Evolutionary conservation across 2,113 vertebrate genomes (phyloP).

Genomic region (Neotoma lepida): DNA sequence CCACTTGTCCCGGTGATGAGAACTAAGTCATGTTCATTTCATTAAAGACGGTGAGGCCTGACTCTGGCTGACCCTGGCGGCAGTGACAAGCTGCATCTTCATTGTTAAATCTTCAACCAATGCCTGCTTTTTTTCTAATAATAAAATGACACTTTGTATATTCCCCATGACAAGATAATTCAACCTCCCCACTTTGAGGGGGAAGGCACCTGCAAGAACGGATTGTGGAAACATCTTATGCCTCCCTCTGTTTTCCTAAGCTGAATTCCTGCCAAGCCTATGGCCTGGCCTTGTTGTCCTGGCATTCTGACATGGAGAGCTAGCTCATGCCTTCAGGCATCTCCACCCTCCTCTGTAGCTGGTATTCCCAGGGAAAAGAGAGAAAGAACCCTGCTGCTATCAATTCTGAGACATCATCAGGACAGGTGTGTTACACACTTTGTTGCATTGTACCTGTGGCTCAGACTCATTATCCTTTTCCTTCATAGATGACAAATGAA

Average conservation of each 20-base stretch:
- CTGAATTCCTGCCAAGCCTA: background rate
- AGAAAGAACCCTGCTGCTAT: background rate
- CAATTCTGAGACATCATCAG: accelerated
- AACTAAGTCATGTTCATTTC: background rate
- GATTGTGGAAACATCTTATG: no score
- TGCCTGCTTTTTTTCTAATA: background rate
- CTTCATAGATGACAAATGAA: background rate
- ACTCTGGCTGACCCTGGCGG: background rate
- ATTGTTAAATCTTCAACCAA: background rate
- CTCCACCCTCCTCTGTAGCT: background rate
- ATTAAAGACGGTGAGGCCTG: background rate
- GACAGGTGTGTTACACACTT: accelerated
- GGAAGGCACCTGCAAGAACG: background rate
- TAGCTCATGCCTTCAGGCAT: background rate
- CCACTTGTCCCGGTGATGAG: background rate
- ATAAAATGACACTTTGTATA: background rate
- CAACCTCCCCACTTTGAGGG: background rate
- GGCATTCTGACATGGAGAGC: accelerated
- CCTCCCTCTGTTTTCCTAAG: background rate
- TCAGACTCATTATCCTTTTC: background rate
- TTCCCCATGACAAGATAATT: no score
- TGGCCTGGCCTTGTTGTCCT: no score
- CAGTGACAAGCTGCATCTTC: background rate
- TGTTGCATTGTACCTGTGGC: background rate
- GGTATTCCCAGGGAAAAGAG: background rate